phyloP scores from a whole-genome alignment of 2,888 invertebrate genomes.

The Heterodera filipjevi region DNA sequence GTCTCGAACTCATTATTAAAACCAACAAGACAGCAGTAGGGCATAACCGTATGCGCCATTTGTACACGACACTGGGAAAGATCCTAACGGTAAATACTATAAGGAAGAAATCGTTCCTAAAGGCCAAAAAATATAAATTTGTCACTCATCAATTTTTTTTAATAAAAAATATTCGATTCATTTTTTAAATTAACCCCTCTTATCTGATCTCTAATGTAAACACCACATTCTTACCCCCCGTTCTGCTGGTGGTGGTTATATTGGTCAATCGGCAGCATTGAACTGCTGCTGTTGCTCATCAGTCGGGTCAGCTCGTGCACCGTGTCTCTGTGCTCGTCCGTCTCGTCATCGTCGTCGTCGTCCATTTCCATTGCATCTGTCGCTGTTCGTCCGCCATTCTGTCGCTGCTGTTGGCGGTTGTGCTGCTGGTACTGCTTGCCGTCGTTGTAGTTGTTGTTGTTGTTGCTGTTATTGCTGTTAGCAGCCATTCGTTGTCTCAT shows the following conservation, averaged over 20 bases:
- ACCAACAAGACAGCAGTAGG: background rate
- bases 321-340: slow-evolving; percentile 27
- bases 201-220: background rate
- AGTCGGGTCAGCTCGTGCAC: slow-evolving; percentile 25
- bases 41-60: too few species aligned
- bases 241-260: slow-evolving; percentile 10
- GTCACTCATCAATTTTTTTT: too few species aligned
- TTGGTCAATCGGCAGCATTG: background rate
- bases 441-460: too few species aligned
- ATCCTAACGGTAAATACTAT: too few species aligned
- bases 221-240: background rate
- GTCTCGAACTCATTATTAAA: too few species aligned
- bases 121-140: too few species aligned
- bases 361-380: slow-evolving; percentile 19
- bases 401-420: background rate
- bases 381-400: background rate
- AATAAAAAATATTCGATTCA: too few species aligned
- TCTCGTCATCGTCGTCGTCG: background rate
- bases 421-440: background rate
- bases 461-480: slow-evolving; percentile 3
- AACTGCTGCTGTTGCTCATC: background rate
- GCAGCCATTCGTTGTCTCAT: slow-evolving; percentile 12
- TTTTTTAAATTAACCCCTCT: too few species aligned
- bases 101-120: too few species aligned
- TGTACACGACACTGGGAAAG: too few species aligned